These are phyloP conservation scores for Eledone cirrhosa DNA, from an alignment of 2,888 invertebrate genomes.

Conservation along the genomic window DNA sequence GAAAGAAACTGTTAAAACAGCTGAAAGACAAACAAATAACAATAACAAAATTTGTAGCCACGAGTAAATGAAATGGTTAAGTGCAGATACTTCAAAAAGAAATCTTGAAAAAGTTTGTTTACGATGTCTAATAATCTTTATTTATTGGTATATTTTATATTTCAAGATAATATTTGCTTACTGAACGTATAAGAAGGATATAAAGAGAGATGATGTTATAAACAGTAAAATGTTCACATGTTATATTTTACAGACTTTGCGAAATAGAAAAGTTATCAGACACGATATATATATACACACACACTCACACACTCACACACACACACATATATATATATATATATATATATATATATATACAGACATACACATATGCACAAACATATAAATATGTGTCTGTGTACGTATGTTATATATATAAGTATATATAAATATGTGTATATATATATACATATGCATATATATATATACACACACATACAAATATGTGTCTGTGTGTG, in stretches of 20 bases:
- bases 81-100: no score
- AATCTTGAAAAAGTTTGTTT: background rate
- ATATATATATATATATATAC: background rate
- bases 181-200: no score
- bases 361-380: background rate
- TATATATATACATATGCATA: background rate
- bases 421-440: background rate
- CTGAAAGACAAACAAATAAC: no score
- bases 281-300: background rate
- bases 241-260: no score
- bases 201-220: background rate
- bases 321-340: slow-evolving; percentile 12
- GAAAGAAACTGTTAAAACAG: no score
- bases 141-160: no score
- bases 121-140: no score
- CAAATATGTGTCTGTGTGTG: background rate
- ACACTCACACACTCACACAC: background rate
- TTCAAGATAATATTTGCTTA: no score
- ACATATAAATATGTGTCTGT: background rate
- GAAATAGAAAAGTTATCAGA: no score
- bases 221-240: no score
- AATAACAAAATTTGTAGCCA: no score
- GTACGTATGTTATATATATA: background rate
- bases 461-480: slow-evolving; percentile 16
- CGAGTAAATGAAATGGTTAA: no score